Conservation (phyloP, 1,140 invertebrate species). For the Drosophila punjabiensis region DNA sequence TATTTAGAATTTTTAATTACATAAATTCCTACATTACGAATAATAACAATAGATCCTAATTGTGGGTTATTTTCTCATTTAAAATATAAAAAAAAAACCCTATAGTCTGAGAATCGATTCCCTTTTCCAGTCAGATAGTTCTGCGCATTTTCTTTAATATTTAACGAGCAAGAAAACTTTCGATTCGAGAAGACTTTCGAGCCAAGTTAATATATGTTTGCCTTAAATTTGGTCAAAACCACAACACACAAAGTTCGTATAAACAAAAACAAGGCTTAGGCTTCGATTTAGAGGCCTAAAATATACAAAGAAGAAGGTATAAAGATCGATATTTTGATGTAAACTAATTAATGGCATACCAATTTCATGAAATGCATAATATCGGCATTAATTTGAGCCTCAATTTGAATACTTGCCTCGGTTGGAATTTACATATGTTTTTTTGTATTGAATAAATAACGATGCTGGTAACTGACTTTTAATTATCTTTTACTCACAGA, state of each 20-base stretch:
- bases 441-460: not conserved
- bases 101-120: no score
- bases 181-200: not conserved
- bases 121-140: no score
- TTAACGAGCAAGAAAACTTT: not conserved
- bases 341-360: conserved; percentile 15
- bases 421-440: not conserved
- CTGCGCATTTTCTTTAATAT: no score
- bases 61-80: no score
- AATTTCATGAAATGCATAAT: conserved; percentile 16
- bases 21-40: no score
- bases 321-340: conserved; percentile 6
- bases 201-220: not conserved
- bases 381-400: conserved; percentile 26
- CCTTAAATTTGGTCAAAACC: not conserved
- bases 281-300: conserved; percentile 8
- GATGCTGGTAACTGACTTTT: not conserved
- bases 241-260: not conserved
- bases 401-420: conserved; percentile 15
- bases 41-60: no score
- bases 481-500: conserved; percentile 48
- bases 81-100: no score
- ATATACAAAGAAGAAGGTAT: not conserved
- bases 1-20: no score
- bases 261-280: not conserved